Conservation (phyloP, 2,797 vertebrate genomes). For the Pempheris klunzingeri region DNA sequence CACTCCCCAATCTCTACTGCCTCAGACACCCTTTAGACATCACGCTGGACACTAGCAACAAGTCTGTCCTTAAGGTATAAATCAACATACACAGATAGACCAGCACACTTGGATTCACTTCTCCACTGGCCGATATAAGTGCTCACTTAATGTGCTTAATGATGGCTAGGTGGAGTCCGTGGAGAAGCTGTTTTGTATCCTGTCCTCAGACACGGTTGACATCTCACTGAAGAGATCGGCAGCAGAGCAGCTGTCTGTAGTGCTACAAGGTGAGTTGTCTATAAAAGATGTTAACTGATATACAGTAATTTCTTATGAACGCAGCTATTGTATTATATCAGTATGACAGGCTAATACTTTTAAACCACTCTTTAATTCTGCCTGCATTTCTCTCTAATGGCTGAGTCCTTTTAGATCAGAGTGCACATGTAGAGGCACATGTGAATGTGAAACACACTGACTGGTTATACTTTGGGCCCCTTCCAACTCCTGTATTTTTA, state of each 20-base stretch:
- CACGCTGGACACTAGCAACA: slow-evolving; percentile 86
- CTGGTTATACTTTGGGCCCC: background rate
- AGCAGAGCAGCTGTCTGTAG: slow-evolving; percentile 92
- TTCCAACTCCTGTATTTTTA: background rate
- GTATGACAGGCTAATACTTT: background rate
- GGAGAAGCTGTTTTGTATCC: slow-evolving; percentile 91
- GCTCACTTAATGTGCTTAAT: slow-evolving; percentile 12
- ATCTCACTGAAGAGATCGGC: slow-evolving; percentile 91
- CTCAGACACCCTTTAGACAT: slow-evolving; percentile 87
- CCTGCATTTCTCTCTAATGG: background rate
- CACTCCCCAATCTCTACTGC: slow-evolving; percentile 87
- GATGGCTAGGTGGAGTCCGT: slow-evolving; percentile 89
- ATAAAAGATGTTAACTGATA: background rate
- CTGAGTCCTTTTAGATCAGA: background rate
- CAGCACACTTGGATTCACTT: background rate
- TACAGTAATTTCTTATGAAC: background rate
- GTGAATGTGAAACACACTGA: slow-evolving; percentile 14
- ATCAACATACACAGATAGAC: background rate
- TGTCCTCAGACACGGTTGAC: slow-evolving; percentile 91
- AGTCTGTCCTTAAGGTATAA: slow-evolving; percentile 92
- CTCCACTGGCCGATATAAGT: background rate
- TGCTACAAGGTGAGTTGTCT: slow-evolving; percentile 91
- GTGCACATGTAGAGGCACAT: background rate
- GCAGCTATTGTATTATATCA: background rate
- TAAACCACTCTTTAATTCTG: background rate